Base-by-base conservation (phyloP, 2,113 vertebrate genomes). In the Carassius carassius region DNA sequence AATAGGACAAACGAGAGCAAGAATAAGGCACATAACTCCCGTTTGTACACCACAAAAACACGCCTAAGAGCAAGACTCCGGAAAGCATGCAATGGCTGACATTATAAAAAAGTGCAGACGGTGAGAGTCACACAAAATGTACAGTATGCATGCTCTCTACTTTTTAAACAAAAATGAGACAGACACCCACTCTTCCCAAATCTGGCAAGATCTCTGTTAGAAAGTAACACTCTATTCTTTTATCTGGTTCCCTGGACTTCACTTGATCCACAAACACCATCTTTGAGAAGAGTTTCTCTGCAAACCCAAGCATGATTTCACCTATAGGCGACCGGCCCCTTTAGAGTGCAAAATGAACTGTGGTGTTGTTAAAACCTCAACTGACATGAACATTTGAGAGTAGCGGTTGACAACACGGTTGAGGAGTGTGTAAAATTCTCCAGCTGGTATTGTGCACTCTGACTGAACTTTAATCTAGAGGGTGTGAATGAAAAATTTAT, bases 111-210 rank as follows among this genome's bases (percentile, higher is more conserved):
- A 85, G 35, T 69, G 21, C 41, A 16, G 89, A 84, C 89, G 83
- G 91, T 88, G 89, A 90, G 89, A 92, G 90, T 92, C 90, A 88
- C 88, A 90, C 84, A 86, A 88, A 91, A 90, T 88, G 80, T 87
- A 54, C 51, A 54, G 14, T 54, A 89, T 29, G 72, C 87, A 79
- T 84, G 54, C 41, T 86, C 49, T 84, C 47, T 1, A 89, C 87
- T 88, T 90, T 89, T 94, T 89, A 94, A 94, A 93, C 91, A 94
- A 93, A 91, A 93, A 95, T 94, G 91, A 94, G 89, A 88, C 77
- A 87, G 85, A 89, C 90, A 91, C 90, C 90, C 86, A 88, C 90
- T 88, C 91, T 90, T 86, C 80, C 83, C 89, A 87, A 81, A 82
- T 83, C 49, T 92, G 91, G 89, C 89, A 35, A 86, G 87, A 91